phyloP scores from a whole-genome alignment of 1,140 invertebrate species.

The Hycleus phaleratus region DNA sequence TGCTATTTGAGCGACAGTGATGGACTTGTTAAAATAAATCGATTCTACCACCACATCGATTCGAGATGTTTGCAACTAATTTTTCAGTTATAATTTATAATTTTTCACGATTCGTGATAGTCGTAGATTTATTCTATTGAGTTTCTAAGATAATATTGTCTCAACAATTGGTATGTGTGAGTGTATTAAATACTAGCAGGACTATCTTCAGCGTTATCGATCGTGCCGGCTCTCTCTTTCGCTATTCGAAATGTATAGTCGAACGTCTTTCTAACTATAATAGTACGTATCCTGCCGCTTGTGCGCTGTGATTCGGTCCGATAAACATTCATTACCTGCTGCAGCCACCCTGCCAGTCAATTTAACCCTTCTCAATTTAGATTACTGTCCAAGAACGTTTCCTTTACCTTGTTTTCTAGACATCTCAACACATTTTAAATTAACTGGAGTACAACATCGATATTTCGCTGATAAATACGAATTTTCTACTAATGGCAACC shows the following conservation, averaged over 20 bases:
- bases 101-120: no score
- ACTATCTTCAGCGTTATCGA: slow-evolving; percentile 1
- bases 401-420: slow-evolving; percentile 21
- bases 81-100: no score
- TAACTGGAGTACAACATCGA: neutral
- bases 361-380: slow-evolving; percentile 37
- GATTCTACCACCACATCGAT: no score
- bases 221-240: neutral
- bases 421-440: slow-evolving; percentile 21
- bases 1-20: neutral
- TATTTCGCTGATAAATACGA: no score
- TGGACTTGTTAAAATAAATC: neutral
- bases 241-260: slow-evolving; percentile 7
- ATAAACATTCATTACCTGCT: slow-evolving; percentile 38
- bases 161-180: neutral
- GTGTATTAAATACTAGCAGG: slow-evolving; percentile 1
- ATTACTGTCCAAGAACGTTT: slow-evolving; percentile 32
- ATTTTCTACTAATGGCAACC: no score
- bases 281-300: neutral
- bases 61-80: no score
- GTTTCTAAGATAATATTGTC: neutral
- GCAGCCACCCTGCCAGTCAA: slow-evolving; percentile 25
- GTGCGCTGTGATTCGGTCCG: slow-evolving; percentile 30
- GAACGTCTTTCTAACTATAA: slow-evolving; percentile 1
- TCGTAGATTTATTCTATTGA: no score